Evolutionary conservation across 2,888 invertebrate species (phyloP), one percentile per base, ranked within the genome.

Genomic region (Drosophila quinaria): DNA sequence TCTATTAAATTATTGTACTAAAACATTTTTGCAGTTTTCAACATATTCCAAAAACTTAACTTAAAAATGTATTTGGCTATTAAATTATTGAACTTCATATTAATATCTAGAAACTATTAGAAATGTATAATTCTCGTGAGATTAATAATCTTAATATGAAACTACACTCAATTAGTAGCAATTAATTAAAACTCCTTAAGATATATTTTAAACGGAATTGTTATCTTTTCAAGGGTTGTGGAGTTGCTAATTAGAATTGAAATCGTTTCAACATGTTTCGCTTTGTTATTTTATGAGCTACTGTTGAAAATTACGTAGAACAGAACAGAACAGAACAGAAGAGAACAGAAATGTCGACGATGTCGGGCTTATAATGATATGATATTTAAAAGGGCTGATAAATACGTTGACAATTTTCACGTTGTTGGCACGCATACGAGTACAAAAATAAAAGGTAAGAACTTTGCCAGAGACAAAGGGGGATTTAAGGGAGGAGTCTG

Each of bases 331-430:
- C 6, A 25, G 6, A 25, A 6, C 25, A 62, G 70, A 68, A 64
- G 56, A 49, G 31, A 33, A 31, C 13, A 52, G 65, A 87, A 71
- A 82, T 80, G 74, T 51, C 50, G 59, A n/a, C 74, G 41, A 50
- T 56, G 54, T 55, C 50, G 31, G 50, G 44, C 58, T 82, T 85
- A 85, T 85, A 85, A 89, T 85, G 89, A 85, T 87, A 89, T 85
- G 89, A 85, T 87, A 89, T 85, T 85, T 87, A 85, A 85, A 89
- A 69, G 70, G 76, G 80, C 89, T 66, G 87, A 82, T 87, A 89
- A 84, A 84, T 89, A 87, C 87, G 86, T 51, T 85, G 84, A 85
- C 84, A 89, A 85, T 85, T 84, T 89, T 84, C 82, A 79, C 89
- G 76, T 85, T 65, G 67, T 59, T 68, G 77, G 56, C 63, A 68